Conservation (phyloP, 1,140 invertebrate genomes). For the Galleria mellonella region DNA sequence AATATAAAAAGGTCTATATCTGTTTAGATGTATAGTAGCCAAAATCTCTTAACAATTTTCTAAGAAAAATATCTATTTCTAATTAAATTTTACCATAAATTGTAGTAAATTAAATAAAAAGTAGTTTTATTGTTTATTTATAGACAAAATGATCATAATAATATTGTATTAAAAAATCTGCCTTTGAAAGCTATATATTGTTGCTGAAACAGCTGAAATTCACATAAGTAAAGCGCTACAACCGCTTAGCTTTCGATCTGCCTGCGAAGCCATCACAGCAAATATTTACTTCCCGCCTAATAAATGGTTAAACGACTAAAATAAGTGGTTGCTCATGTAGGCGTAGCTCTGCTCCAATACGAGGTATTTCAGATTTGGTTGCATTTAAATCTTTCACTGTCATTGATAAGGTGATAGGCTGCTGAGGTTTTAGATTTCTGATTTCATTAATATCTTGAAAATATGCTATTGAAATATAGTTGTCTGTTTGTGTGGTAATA, state of each 20-base stretch:
- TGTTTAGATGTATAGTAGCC: too few relatives aligned
- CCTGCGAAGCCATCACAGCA: constrained; percentile 24
- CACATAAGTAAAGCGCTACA: constrained; percentile 10
- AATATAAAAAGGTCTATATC: too few relatives aligned
- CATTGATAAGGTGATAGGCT: constrained; percentile 24
- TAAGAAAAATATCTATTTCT: too few relatives aligned
- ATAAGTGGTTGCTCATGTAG: constrained; percentile 7
- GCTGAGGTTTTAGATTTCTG: constrained; percentile 16
- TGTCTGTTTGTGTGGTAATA: too few relatives aligned
- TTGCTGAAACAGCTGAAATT: neutral
- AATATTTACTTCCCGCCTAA: constrained; percentile 39
- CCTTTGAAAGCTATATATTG: too few relatives aligned
- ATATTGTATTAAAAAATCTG: too few relatives aligned
- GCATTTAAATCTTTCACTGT: constrained; percentile 23
- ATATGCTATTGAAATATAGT: too few relatives aligned
- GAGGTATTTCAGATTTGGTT: constrained; percentile 12
- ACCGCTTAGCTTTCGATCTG: constrained; percentile 2
- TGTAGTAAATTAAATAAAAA: too few relatives aligned
- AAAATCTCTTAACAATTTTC: too few relatives aligned
- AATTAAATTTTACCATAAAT: too few relatives aligned
- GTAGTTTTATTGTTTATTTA: too few relatives aligned
- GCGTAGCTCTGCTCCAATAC: neutral
- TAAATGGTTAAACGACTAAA: constrained; percentile 31
- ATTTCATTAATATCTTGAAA: constrained; percentile 12
- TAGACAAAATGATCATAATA: too few relatives aligned